Evolutionary conservation across 2,113 vertebrate genomes (phyloP).

Genomic region (Poeciliopsis turrubarensis): DNA sequence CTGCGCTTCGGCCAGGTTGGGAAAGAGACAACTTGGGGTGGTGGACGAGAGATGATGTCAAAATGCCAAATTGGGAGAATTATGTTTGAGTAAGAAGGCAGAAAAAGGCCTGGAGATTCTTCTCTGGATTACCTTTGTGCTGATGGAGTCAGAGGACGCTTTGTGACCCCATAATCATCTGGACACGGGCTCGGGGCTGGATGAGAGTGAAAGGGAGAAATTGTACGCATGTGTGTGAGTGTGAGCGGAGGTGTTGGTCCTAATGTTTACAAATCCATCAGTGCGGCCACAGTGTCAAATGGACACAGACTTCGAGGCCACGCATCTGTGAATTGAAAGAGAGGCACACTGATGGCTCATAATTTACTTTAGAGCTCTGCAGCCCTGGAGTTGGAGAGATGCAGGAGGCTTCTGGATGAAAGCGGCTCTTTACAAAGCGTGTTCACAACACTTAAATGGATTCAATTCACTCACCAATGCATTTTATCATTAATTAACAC

Average conservation of each 20-base stretch:
- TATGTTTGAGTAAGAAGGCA: conserved; percentile 76
- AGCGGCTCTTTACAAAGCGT: conserved; percentile 37
- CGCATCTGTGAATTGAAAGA: conserved; percentile 55
- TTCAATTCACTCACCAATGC: background rate
- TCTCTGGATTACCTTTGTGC: conserved; percentile 78
- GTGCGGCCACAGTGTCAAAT: conserved; percentile 71
- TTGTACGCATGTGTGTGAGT: conserved; percentile 39
- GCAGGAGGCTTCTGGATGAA: conserved; percentile 42
- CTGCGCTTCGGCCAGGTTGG: conserved; percentile 50
- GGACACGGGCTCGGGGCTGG: conserved; percentile 54
- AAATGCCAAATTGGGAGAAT: conserved; percentile 76
- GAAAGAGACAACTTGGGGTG: conserved; percentile 45
- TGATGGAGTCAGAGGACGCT: conserved; percentile 77
- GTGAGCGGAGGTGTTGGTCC: conserved; percentile 63
- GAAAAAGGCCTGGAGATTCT: conserved; percentile 68
- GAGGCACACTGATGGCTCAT: conserved; percentile 27
- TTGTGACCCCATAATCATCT: conserved; percentile 64
- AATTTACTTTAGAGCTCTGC: conserved; percentile 36
- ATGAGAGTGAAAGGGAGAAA: conserved; percentile 37
- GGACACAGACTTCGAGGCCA: conserved; percentile 77
- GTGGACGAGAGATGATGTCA: conserved; percentile 67
- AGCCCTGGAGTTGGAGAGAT: conserved; percentile 29
- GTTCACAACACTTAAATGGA: conserved; percentile 22
- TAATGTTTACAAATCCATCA: conserved; percentile 80
- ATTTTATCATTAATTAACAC: conserved; percentile 30